Evolutionary conservation across 2,797 vertebrate species (phyloP).

Genomic region (Eulemur rubriventer): DNA sequence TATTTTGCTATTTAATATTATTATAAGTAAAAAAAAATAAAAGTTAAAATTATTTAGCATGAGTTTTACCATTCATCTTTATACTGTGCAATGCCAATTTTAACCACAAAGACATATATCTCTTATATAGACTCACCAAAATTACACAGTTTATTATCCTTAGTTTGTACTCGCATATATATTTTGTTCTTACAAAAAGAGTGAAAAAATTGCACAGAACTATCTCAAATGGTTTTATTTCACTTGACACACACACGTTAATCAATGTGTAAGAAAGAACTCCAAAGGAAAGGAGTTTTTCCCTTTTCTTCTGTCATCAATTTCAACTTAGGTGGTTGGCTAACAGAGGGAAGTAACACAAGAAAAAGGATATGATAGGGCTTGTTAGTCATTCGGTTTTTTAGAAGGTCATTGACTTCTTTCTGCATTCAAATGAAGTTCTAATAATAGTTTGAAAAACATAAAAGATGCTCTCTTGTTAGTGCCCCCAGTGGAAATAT

Average conservation of each 20-base stretch:
- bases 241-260: not conserved
- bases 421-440: not conserved
- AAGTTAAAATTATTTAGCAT: not conserved
- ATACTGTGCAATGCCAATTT: not conserved
- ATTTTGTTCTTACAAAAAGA: not conserved
- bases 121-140: not conserved
- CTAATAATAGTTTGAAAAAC: not conserved
- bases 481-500: not conserved
- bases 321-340: not conserved
- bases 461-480: not conserved
- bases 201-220: not conserved
- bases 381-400: not conserved
- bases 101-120: not conserved
- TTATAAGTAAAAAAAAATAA: not conserved
- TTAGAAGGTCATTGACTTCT: not conserved
- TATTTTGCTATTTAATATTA: not conserved
- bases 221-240: not conserved
- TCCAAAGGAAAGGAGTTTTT: not conserved
- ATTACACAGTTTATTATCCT: not conserved
- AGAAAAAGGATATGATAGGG: not conserved
- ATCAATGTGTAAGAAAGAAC: not conserved
- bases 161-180: too few relatives aligned
- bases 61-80: not conserved
- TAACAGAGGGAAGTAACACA: not conserved
- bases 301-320: not conserved